A percentile compares a stretch with the other conserved stretches of the same genome.
Evolutionary conservation across 2,888 invertebrate species (phyloP).

Genomic region (Hyles lineata): DNA sequence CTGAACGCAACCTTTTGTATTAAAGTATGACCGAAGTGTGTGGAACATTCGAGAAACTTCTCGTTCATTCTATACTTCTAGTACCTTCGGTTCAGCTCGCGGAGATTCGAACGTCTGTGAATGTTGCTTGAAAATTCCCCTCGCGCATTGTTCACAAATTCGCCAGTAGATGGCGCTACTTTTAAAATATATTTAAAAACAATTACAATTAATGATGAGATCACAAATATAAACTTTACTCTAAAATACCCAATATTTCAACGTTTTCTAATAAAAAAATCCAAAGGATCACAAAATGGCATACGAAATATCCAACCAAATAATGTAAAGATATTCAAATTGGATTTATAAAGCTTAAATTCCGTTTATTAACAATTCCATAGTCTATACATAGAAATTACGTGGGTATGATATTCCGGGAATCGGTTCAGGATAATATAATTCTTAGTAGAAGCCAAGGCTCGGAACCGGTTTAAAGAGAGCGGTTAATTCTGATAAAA

Average conservation of each 20-base stretch:
- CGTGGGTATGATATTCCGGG: background rate
- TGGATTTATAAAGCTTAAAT: background rate
- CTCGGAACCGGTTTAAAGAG: no score
- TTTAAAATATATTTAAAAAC: background rate
- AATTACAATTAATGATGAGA: no score
- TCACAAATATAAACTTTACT: no score
- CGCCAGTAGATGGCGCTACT: background rate
- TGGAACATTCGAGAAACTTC: conserved; percentile 2
- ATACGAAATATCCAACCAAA: background rate
- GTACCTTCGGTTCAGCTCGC: background rate
- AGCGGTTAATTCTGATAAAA: no score
- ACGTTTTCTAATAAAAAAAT: no score
- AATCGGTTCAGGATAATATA: background rate
- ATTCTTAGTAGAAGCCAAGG: background rate
- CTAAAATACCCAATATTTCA: no score
- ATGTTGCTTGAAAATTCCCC: background rate
- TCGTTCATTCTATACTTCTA: background rate
- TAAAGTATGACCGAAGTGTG: background rate
- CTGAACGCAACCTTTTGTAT: no score
- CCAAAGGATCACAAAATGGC: no score
- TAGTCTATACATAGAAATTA: background rate
- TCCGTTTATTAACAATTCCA: conserved; percentile 6
- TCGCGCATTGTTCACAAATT: background rate
- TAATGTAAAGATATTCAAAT: background rate
- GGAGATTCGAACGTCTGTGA: background rate